A percentile compares a stretch with the other conserved stretches of the same genome.
These are phyloP conservation scores for Chouioia cunea DNA, from an alignment of 2,888 invertebrate species.

Conservation along the genomic window DNA sequence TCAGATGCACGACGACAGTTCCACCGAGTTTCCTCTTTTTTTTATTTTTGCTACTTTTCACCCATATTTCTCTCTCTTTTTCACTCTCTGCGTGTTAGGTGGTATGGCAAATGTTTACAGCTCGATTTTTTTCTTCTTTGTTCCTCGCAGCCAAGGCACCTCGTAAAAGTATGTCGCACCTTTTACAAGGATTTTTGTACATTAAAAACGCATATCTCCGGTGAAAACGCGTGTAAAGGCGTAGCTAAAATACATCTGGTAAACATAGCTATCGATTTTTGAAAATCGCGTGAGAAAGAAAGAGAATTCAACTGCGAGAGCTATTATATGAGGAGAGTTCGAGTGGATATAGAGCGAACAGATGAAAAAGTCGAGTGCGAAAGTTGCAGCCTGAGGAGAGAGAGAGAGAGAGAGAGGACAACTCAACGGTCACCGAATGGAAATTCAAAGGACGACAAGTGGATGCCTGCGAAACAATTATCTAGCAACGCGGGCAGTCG, in stretches of 20 bases:
- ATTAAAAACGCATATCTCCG: constrained; percentile 26
- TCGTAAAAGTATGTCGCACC: constrained; percentile 14
- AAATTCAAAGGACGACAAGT: constrained; percentile 16
- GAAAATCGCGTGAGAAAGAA: too few relatives aligned
- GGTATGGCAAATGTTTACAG: constrained; percentile 18
- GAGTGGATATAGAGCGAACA: too few relatives aligned
- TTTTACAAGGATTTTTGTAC: constrained; percentile 5
- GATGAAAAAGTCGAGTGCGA: neutral
- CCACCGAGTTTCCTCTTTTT: neutral
- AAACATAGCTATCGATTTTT: neutral
- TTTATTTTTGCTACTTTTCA: constrained; percentile 23
- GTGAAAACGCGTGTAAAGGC: neutral
- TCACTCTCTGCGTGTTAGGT: neutral
- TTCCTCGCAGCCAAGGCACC: too few relatives aligned
- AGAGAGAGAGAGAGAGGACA: neutral
- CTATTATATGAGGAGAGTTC: too few relatives aligned
- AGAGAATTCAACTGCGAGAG: too few relatives aligned
- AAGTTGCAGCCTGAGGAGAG: neutral
- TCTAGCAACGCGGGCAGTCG: constrained; percentile 14
- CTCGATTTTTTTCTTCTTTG: constrained; percentile 6
- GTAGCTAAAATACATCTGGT: neutral
- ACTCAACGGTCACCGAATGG: neutral
- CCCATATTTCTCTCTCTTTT: neutral
- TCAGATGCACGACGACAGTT: constrained; percentile 32
- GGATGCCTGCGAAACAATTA: constrained; percentile 25